Conservation (phyloP, 2,113 vertebrate species). For the Ceratotherium simum region DNA sequence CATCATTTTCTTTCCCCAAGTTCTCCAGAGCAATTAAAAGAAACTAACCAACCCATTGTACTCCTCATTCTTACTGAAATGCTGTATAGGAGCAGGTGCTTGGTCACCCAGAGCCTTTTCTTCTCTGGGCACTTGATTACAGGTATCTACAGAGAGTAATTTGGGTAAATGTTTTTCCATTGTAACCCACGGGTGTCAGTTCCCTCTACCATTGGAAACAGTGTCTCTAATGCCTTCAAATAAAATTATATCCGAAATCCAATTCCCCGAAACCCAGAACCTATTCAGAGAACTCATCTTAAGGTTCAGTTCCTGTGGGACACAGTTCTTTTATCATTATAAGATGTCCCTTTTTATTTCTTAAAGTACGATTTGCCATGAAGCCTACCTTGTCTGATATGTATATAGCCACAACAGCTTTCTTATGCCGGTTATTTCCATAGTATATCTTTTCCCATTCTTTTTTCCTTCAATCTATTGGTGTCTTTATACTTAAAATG, state of each 20-base stretch:
- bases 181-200: background rate
- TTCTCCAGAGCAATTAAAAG: background rate
- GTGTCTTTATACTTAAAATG: no score
- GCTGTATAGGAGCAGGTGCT: background rate
- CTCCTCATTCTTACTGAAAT: background rate
- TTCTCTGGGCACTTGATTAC: background rate
- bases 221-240: background rate
- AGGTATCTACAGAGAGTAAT: background rate
- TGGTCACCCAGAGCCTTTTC: background rate
- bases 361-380: background rate
- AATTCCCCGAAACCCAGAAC: background rate
- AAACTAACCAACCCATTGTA: background rate
- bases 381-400: background rate
- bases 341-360: background rate
- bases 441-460: no score
- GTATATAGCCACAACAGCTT: background rate
- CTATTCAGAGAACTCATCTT: background rate
- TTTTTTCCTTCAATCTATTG: no score
- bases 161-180: background rate
- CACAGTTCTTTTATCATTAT: background rate
- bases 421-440: no score
- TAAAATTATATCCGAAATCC: background rate
- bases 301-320: background rate
- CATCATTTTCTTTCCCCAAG: background rate
- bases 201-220: background rate